phyloP scores from a whole-genome alignment of 1,140 invertebrate genomes.

The Riptortus pedestris region DNA sequence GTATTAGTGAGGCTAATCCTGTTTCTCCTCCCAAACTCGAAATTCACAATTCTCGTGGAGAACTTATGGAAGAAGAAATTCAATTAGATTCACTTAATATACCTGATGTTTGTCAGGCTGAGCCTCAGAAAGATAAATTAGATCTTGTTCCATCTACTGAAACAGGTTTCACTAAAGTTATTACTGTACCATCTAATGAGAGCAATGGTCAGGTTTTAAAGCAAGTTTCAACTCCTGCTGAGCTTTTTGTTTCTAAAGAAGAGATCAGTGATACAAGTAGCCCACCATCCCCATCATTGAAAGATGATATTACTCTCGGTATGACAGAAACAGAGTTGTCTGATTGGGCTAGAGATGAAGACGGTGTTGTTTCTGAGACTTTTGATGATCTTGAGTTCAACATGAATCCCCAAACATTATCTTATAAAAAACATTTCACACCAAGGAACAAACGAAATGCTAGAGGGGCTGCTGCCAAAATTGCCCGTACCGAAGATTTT shows the following conservation, averaged over 20 bases:
- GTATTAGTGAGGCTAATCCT: conserved; percentile 31
- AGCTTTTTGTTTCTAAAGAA: conserved; percentile 29
- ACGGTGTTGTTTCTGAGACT: conserved; percentile 54
- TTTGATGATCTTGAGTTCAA: conserved; percentile 51
- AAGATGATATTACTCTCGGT: conserved; percentile 48
- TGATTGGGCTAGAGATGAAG: conserved; percentile 70
- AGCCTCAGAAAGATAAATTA: conserved; percentile 20
- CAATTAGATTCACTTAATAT: conserved; percentile 29
- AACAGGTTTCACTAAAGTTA: conserved; percentile 29
- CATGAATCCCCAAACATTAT: conserved; percentile 45
- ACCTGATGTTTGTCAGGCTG: conserved; percentile 30
- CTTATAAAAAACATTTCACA: conserved; percentile 40
- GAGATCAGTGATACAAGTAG: conserved; percentile 40
- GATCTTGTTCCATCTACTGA: conserved; percentile 29
- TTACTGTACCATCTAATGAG: conserved; percentile 27
- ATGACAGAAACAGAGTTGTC: conserved; percentile 74
- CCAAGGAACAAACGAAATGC: conserved; percentile 36
- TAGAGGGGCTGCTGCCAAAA: conserved; percentile 32
- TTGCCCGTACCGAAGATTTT: conserved; percentile 38
- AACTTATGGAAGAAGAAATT: conserved; percentile 48
- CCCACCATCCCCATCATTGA: conserved; percentile 38
- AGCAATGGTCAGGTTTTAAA: conserved; percentile 29
- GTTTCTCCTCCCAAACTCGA: conserved; percentile 45
- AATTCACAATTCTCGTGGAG: conserved; percentile 53
- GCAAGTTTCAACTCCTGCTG: conserved; percentile 32